Percentiles rank a stretch among this genome's conserved stretches.
phyloP scores from a whole-genome alignment of 2,888 invertebrate species.

The Muscina levida region DNA sequence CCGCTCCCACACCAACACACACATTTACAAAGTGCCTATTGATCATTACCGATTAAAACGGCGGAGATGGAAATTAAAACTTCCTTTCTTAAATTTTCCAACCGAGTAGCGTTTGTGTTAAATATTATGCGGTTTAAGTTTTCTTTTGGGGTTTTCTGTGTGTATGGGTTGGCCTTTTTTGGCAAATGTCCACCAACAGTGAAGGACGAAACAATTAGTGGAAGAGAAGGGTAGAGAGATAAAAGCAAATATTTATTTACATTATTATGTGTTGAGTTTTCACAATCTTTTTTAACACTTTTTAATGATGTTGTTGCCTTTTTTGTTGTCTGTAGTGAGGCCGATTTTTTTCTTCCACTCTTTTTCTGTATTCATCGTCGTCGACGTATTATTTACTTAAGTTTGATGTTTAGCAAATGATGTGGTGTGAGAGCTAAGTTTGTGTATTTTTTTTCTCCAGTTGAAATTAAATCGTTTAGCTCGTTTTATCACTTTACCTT shows the following conservation, averaged over 20 bases:
- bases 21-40: conserved; percentile 8
- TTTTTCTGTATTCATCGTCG: too few relatives aligned
- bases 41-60: not conserved
- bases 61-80: not conserved
- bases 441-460: not conserved
- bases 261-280: conserved; percentile 27
- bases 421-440: not conserved
- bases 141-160: not conserved
- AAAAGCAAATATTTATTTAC: conserved; percentile 44
- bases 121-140: conserved; percentile 11
- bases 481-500: not conserved
- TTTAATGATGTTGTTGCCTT: conserved; percentile 34
- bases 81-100: not conserved
- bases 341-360: not conserved
- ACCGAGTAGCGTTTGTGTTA: not conserved
- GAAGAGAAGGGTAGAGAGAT: conserved; percentile 7
- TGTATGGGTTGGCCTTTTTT: too few relatives aligned
- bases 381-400: conserved; percentile 7
- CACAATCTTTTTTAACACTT: conserved; percentile 28
- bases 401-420: not conserved
- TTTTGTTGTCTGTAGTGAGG: too few relatives aligned
- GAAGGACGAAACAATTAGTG: conserved; percentile 17
- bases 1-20: too few relatives aligned
- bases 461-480: conserved; percentile 7
- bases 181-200: not conserved